Evolutionary conservation across 2,113 vertebrate species (phyloP).

Genomic region (Cyprinodon tularosa): DNA sequence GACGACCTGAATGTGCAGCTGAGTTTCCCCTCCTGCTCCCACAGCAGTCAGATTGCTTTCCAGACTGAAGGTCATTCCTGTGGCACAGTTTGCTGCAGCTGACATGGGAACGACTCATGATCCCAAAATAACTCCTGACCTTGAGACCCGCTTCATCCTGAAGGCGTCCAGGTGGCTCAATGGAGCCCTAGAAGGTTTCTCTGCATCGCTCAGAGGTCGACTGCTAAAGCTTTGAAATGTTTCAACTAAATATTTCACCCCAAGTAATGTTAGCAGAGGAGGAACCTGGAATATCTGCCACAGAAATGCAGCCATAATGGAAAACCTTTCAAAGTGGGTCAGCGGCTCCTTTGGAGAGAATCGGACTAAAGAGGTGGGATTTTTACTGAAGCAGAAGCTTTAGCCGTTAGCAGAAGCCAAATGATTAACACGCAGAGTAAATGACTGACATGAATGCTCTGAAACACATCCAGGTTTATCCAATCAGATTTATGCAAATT

Average conservation of each 20-base stretch:
- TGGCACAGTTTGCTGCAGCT: background rate
- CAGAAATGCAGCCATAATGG: background rate
- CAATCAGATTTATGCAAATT: too few relatives aligned
- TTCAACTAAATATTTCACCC: background rate
- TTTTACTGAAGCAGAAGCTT: slow-evolving; percentile 3
- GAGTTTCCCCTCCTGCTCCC: background rate
- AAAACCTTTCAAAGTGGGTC: slow-evolving; percentile 33
- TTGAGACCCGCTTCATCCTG: slow-evolving; percentile 17
- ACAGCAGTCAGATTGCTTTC: background rate
- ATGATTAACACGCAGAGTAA: background rate
- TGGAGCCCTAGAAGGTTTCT: slow-evolving; percentile 7
- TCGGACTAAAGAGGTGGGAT: slow-evolving; percentile 14
- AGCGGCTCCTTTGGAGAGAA: slow-evolving; percentile 26
- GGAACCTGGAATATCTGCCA: background rate
- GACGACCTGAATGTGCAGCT: too few relatives aligned
- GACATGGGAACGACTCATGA: background rate
- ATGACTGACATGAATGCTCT: too few relatives aligned
- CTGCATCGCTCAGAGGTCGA: background rate
- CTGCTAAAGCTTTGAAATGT: background rate
- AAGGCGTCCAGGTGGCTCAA: slow-evolving; percentile 33
- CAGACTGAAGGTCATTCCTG: background rate
- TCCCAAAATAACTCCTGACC: slow-evolving; percentile 50
- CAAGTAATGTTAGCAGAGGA: background rate
- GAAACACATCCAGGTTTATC: too few relatives aligned
- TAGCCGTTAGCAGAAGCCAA: background rate